Conservation (phyloP, 2,797 vertebrate species). For the Scyliorhinus canicula region DNA sequence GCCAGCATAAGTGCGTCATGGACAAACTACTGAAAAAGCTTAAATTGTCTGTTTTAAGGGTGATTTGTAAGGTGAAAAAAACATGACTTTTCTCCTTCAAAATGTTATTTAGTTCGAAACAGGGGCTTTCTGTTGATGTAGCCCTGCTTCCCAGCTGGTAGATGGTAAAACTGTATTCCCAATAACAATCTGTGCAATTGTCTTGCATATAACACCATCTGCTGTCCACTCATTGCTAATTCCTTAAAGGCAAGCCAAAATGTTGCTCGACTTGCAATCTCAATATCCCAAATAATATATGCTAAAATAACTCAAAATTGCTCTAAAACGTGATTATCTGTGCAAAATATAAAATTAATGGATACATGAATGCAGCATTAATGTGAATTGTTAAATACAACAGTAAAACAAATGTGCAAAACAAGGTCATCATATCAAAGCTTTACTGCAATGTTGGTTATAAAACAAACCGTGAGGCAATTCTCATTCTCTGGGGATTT, state of each 20-base stretch:
- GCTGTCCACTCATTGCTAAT: not conserved
- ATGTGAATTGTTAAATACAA: conserved; percentile 34
- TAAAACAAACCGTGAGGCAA: not conserved
- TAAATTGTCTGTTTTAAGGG: not conserved
- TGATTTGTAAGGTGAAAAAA: not conserved
- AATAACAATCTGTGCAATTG: conserved; percentile 21
- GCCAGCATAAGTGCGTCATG: not conserved
- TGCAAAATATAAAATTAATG: conserved; percentile 37
- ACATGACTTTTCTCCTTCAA: not conserved
- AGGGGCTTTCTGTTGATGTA: not conserved
- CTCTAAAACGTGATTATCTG: conserved; percentile 31
- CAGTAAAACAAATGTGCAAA: conserved; percentile 35
- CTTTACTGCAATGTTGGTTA: not conserved
- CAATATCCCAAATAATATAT: not conserved
- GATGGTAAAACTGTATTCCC: conserved; percentile 2
- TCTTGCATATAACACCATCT: conserved; percentile 23
- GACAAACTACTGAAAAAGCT: not conserved
- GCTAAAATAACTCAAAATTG: conserved; percentile 20
- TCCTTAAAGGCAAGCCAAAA: not conserved
- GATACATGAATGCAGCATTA: conserved; percentile 12
- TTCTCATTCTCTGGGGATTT: not conserved
- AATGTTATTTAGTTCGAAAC: not conserved
- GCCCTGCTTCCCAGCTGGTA: not conserved
- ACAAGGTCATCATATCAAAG: conserved; percentile 28
- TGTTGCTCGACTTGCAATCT: conserved; percentile 2